phyloP scores from a whole-genome alignment of 2,888 invertebrate species.

The Acrobeloides nanus region DNA sequence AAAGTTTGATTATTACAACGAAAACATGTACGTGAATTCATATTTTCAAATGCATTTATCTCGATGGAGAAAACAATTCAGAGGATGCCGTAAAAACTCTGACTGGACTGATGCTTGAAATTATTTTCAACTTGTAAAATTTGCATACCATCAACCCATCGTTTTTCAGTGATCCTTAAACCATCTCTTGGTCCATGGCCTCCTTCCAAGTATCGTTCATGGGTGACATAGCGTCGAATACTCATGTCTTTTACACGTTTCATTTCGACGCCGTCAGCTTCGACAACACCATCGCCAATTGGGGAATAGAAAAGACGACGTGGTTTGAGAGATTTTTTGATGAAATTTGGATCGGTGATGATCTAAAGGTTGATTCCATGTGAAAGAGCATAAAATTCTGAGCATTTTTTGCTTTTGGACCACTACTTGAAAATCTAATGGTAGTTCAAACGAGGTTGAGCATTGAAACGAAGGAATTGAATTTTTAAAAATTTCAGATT shows the following conservation, averaged over 20 bases:
- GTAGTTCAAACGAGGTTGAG: background rate
- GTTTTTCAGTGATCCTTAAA: slow-evolving; percentile 42
- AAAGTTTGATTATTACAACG: too few relatives aligned
- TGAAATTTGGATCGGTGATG: slow-evolving; percentile 34
- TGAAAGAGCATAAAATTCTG: too few relatives aligned
- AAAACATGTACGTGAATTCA: too few relatives aligned
- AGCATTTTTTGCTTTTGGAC: too few relatives aligned
- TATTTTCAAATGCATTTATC: too few relatives aligned
- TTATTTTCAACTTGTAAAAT: too few relatives aligned
- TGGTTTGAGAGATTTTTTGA: slow-evolving; percentile 40
- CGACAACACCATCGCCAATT: slow-evolving; percentile 40
- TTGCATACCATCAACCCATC: slow-evolving; percentile 42
- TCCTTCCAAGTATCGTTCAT: slow-evolving; percentile 39
- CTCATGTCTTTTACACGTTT: slow-evolving; percentile 41
- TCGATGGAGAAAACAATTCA: too few relatives aligned
- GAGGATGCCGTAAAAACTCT: too few relatives aligned
- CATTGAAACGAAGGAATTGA: too few relatives aligned
- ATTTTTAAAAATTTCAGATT: too few relatives aligned
- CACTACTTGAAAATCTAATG: too few relatives aligned
- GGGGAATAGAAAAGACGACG: slow-evolving; percentile 49
- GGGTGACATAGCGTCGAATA: slow-evolving; percentile 37
- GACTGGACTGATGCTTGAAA: background rate
- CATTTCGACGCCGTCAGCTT: slow-evolving; percentile 29
- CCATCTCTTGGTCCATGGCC: slow-evolving; percentile 43
- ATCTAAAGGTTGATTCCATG: too few relatives aligned